Percentiles rank a stretch among this genome's conserved stretches.
These are phyloP conservation scores for Mythimna pallens DNA, from an alignment of 2,888 invertebrate species.

Conservation along the genomic window DNA sequence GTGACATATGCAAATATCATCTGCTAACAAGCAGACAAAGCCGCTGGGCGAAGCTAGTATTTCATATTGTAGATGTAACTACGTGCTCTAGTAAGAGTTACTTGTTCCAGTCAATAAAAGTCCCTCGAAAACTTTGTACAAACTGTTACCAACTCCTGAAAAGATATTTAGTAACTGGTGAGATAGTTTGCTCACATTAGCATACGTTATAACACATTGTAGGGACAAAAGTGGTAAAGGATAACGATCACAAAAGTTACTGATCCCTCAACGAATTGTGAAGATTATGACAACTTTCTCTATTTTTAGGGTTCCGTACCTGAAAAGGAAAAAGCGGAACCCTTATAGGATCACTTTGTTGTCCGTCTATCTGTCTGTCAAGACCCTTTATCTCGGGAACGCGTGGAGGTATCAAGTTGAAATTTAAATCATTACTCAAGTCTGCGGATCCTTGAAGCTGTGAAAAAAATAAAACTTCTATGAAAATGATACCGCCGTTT, in stretches of 20 bases:
- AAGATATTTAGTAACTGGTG: neutral
- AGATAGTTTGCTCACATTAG: slow-evolving; percentile 22
- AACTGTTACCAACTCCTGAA: slow-evolving; percentile 6
- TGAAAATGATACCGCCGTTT: too few species aligned
- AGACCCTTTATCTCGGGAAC: too few species aligned
- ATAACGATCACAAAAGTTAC: neutral
- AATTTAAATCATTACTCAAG: too few species aligned
- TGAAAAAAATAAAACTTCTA: too few species aligned
- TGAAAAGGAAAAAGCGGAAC: too few species aligned
- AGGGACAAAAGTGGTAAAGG: neutral
- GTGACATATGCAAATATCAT: too few species aligned
- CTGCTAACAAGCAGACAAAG: too few species aligned
- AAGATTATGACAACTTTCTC: neutral
- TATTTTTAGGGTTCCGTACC: neutral
- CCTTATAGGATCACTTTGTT: too few species aligned
- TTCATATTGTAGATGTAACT: neutral
- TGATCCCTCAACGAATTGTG: neutral
- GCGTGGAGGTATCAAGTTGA: too few species aligned
- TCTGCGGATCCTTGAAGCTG: too few species aligned
- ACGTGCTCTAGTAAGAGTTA: neutral
- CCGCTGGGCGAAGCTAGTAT: too few species aligned
- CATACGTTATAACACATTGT: slow-evolving; percentile 32
- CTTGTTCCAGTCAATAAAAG: neutral
- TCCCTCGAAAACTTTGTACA: neutral
- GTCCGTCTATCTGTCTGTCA: too few species aligned